Base-by-base conservation (phyloP, 2,888 invertebrate genomes). In the Andrena bicolor region DNA sequence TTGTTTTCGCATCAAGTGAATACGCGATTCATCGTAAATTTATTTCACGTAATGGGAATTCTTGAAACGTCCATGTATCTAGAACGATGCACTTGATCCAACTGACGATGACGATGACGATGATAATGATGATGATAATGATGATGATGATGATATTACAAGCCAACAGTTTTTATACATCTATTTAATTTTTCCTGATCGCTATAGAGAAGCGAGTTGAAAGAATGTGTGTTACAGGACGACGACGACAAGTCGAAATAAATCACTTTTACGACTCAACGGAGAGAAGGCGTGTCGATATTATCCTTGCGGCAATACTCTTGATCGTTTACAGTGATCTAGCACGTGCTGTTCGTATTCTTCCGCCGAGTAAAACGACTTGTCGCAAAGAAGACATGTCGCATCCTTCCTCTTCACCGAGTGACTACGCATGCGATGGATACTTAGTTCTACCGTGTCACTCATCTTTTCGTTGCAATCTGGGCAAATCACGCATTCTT, bases 331-430 rank as follows among this genome's bases (percentile, higher is more conserved):
- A 10, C 78, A 76, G 23, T 85, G 78, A 49, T 72, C 70, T 20
- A 76, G 53, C 5, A 76, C 60, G 16, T 84, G 81, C 6, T 58
- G 69, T 16, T 81, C 77, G 35, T 85, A 82, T 6, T 84, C 80
- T 2, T 83, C 83, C 30, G 53, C 2, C 3, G 85, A 71, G 8
- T 41, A 8, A 8, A 78, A 84, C 6, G 61, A 49, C 4, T 64
- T 66, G n/a, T 80, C 84, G 16, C 81, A 65, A 3, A 78, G 60
- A 58, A 81, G 75, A 35, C 83, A 85, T 8, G 56, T 81, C 7
- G 65, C 48, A 2, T 84, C 85, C 2, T 79, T 79, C 5, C 75
- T 66, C n/a, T 78, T 76, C n/a, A 20, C 48, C 35, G 70, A 48
- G 1, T 56, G 66, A 48, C 68, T 68, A 60, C 72, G 71, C 58